Conservation (phyloP, 2,113 vertebrate genomes). For the Ginglymostoma cirratum region DNA sequence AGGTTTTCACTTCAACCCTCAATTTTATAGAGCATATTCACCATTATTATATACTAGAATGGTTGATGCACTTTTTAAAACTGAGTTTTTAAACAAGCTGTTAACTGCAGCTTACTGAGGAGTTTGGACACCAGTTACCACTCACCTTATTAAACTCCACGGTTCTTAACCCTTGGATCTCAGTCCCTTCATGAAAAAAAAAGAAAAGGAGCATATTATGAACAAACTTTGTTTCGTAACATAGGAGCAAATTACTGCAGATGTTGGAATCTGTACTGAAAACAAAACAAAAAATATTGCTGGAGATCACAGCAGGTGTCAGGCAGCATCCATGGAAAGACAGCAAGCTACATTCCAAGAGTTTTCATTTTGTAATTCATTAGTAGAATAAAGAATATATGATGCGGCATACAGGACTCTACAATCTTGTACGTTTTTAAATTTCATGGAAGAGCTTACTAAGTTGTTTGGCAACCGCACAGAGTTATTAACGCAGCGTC, state of each 20-base stretch:
- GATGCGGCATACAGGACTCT: not conserved
- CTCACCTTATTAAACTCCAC: slow-evolving; percentile 86
- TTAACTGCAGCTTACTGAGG: not conserved
- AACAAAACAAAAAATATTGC: too few species aligned
- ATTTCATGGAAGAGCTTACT: not conserved
- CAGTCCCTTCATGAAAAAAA: slow-evolving; percentile 51
- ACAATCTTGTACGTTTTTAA: not conserved
- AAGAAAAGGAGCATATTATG: slow-evolving; percentile 31
- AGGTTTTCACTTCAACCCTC: not conserved
- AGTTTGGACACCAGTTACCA: not conserved
- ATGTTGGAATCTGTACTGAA: too few species aligned
- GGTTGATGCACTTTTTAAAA: not conserved
- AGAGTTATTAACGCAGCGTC: not conserved
- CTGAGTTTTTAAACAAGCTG: not conserved
- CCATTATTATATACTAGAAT: not conserved
- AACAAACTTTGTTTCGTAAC: slow-evolving; percentile 41
- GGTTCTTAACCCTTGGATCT: slow-evolving; percentile 74
- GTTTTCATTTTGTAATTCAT: slow-evolving; percentile 35
- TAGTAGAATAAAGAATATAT: not conserved
- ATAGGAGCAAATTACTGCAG: too few species aligned
- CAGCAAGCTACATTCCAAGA: not conserved
- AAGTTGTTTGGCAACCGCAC: not conserved
- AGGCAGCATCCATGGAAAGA: too few species aligned
- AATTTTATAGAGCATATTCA: not conserved
- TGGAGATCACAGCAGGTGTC: too few species aligned